Base-by-base conservation (phyloP, 2,797 vertebrate species). In the Sardinella longiceps region DNA sequence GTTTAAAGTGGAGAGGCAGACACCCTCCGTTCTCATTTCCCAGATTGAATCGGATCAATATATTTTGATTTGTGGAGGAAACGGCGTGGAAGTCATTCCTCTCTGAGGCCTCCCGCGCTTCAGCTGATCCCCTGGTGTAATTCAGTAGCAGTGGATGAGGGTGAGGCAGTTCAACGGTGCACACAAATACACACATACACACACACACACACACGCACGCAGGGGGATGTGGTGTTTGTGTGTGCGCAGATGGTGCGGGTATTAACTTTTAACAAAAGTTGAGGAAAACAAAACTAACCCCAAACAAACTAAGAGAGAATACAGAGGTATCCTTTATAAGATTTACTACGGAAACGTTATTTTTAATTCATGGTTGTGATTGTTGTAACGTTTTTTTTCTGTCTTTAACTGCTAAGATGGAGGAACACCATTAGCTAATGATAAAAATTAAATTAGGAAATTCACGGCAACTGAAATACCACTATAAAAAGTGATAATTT, bases 21-120 rank as follows among this genome's bases (percentile, higher is more conserved):
- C 80, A 0, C 25, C 80, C 81, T 43, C 10, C 46, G 25, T 58
- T 43, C 53, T 25, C 63, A 14, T 25, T 46, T 66, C 51, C 80
- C 74, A 60, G 51, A 81, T 60, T 77, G 80, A 86, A 86, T 83
- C 80, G 23, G 53, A 48, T 80, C 81, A 58, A 85, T 85, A 80
- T 33, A 83, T 85, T 87, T 85, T 11, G 82, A 88, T 83, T 82
- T 77, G 80, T 33, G 37, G 11, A 48, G 33, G 45, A 84, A 87
- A 58, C 50, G 18, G 80, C 83, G 83, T 82, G 25, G 66, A 77
- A 81, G 85, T 84, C 53, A 83, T 87, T 87, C 87, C 66, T 88
- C 74, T 28, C 48, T 70, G 80, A 80, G 84, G 84, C 84, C 80
- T 84, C 56, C 82, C 46, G 70, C 2, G 37, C 81, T 85, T 85